These are phyloP conservation scores for Holacanthus passer DNA, from an alignment of 2,113 vertebrate genomes.

Conservation along the genomic window DNA sequence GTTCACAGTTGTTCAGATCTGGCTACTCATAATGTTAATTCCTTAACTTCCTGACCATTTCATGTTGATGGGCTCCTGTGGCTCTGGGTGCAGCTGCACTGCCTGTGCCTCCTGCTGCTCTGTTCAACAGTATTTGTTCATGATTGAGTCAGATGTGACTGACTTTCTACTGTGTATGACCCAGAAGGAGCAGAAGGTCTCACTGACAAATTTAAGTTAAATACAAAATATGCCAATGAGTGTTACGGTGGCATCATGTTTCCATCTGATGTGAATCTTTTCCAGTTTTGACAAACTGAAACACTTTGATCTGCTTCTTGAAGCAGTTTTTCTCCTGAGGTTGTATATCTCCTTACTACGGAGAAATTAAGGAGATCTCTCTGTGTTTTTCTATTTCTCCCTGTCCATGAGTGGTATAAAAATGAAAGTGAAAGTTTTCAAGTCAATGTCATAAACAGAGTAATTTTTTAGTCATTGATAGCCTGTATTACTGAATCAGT, in stretches of 20 bases:
- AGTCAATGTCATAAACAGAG: background rate
- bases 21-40: conserved; percentile 28
- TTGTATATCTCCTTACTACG: background rate
- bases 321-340: background rate
- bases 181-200: background rate
- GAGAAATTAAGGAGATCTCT: conserved; percentile 12
- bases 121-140: conserved; percentile 19
- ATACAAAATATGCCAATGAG: background rate
- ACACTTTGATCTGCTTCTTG: background rate
- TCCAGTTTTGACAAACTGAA: background rate
- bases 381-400: background rate
- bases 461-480: background rate
- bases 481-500: background rate
- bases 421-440: conserved; percentile 34
- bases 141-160: conserved; percentile 32
- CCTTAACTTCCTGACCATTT: conserved; percentile 47
- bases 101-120: conserved; percentile 40
- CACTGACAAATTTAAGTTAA: background rate
- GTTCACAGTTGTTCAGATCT: background rate
- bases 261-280: background rate
- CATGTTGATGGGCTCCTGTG: conserved; percentile 46
- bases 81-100: conserved; percentile 50
- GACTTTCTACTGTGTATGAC: conserved; percentile 16
- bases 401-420: background rate
- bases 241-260: background rate